Conservation (phyloP, 1,140 invertebrate species). For the Drosophila serrata region DNA sequence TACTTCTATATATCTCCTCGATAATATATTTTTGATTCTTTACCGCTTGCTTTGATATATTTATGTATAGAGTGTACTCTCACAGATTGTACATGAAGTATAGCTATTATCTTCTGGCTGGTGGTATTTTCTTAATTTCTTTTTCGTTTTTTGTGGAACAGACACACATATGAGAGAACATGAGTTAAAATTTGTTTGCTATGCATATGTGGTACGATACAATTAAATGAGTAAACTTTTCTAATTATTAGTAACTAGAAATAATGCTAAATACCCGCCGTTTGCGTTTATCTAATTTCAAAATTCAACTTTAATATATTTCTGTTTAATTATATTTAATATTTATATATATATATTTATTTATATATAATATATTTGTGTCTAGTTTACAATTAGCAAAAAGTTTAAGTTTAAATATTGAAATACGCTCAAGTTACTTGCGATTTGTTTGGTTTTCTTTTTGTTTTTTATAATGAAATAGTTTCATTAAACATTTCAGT, state of each 20-base stretch:
- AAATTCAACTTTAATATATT: constrained; percentile 73
- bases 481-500: constrained; percentile 80
- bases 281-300: constrained; percentile 49
- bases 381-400: constrained; percentile 70
- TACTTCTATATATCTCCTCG: constrained; percentile 1
- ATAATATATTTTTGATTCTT: constrained; percentile 55
- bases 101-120: constrained; percentile 27
- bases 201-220: constrained; percentile 51
- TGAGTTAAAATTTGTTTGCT: constrained; percentile 66
- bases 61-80: constrained; percentile 23
- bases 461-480: constrained; percentile 67
- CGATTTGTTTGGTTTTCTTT: constrained; percentile 40
- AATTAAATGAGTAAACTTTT: constrained; percentile 65
- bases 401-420: constrained; percentile 57
- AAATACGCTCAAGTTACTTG: constrained; percentile 61
- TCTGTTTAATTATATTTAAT: constrained; percentile 25
- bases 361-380: constrained; percentile 47
- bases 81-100: constrained; percentile 33
- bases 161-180: constrained; percentile 49
- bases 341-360: constrained; percentile 30
- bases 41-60: constrained; percentile 45
- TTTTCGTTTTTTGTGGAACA: constrained; percentile 56
- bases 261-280: constrained; percentile 53
- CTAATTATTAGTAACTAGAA: constrained; percentile 51
- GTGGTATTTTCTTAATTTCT: constrained; percentile 27